Percentiles rank a stretch among this genome's conserved stretches.
These are phyloP conservation scores for Pygoscelis antarcticus DNA, from an alignment of 2,113 vertebrate species.

Conservation along the genomic window DNA sequence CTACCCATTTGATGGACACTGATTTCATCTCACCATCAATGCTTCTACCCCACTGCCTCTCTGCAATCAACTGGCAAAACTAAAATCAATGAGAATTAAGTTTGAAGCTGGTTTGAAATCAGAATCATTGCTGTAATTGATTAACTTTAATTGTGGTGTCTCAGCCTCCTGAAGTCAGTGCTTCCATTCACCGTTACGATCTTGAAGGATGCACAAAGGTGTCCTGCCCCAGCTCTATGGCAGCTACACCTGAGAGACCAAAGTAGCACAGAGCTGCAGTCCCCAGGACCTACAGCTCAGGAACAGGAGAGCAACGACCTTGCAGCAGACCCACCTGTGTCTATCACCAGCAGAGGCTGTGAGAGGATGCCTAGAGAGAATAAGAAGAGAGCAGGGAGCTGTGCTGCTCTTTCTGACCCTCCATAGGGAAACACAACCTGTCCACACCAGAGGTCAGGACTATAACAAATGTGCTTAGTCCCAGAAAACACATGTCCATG, in stretches of 20 bases:
- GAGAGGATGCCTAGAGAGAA: background rate
- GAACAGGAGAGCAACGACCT: background rate
- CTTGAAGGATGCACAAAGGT: background rate
- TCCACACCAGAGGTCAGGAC: background rate
- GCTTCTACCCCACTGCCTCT: background rate
- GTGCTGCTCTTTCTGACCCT: background rate
- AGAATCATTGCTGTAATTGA: background rate
- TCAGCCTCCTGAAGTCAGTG: background rate
- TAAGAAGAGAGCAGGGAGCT: background rate
- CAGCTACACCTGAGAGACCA: background rate
- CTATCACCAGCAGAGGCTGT: background rate
- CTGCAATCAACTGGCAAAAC: background rate
- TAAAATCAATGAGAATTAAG: conserved; percentile 5
- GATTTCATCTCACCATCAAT: background rate
- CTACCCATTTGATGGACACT: background rate
- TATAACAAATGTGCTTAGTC: background rate
- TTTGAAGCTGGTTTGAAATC: background rate
- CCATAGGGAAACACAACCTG: background rate
- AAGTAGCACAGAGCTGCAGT: background rate
- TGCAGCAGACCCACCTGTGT: background rate
- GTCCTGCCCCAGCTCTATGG: background rate
- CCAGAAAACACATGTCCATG: background rate
- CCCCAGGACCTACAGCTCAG: background rate
- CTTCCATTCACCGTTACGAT: background rate
- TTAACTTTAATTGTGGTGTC: background rate